Conservation (phyloP, 2,113 vertebrate genomes). For the Oncorhynchus tshawytscha region DNA sequence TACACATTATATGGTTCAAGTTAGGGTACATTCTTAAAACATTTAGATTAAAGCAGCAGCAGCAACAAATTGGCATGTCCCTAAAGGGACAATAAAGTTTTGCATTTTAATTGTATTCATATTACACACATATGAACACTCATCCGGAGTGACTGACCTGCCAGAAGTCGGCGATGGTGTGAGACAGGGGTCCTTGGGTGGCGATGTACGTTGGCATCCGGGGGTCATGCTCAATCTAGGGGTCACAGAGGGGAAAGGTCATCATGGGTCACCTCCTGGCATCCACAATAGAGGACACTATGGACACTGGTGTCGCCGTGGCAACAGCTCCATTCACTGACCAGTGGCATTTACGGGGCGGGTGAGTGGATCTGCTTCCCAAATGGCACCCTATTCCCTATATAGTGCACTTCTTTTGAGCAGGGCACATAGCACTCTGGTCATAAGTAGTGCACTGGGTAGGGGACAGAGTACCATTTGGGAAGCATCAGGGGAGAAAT, state of each 20-base stretch:
- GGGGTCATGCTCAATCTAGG: constrained; percentile 94
- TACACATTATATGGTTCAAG: too few species aligned
- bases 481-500: background rate
- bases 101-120: background rate
- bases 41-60: background rate
- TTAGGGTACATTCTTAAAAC: background rate
- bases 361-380: background rate
- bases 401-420: too few species aligned
- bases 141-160: constrained; percentile 75
- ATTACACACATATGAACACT: background rate
- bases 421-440: too few species aligned
- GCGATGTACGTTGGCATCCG: constrained; percentile 97
- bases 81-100: background rate
- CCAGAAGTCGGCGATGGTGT: constrained; percentile 99
- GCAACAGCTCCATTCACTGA: constrained; percentile 9
- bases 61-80: background rate
- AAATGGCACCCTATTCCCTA: too few species aligned
- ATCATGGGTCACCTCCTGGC: constrained; percentile 9
- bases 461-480: too few species aligned
- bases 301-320: constrained; percentile 38
- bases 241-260: constrained; percentile 2
- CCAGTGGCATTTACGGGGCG: background rate
- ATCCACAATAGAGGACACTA: background rate
- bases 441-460: too few species aligned
- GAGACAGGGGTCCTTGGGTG: constrained; percentile 92